Base-by-base conservation (phyloP, 2,888 invertebrate species). In the Melanostoma mellinum region DNA sequence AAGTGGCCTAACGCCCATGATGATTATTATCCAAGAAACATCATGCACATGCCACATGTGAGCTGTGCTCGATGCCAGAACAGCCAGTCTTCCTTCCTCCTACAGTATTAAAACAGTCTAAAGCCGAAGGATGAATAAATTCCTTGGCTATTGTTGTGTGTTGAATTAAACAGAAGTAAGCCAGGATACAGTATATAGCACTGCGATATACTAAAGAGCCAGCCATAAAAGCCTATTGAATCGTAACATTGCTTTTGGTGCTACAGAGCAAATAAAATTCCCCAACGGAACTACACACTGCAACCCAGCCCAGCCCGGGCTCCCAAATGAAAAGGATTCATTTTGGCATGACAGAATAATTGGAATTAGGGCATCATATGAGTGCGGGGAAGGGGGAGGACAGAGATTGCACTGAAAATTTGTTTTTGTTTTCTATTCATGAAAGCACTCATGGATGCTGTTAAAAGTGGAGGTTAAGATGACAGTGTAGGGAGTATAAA, bases 301-400 rank as follows among this genome's bases (percentile, higher is more conserved):
- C 42, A 53, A 20, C 33, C 6, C 2, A 44, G 3, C 20, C 20
- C 60, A 36, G 4, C 46, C 61, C 48, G 52, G 63, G 55, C 55
- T 36, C 42, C 35, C 32, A 50, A 63, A 73, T 77, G 78, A 74
- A 78, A 74, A 67, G 84, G 78, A 84, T 74, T 84, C 78, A 78
- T 71, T 84, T 78, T 78, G 78, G 84, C 78, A 84, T 84, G 74
- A 71, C 71, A 74, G 74, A 78, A 84, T 84, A 84, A 84, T 78
- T 84, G 84, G 78, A 84, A 78, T 84, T 78, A 84, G 82, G 82
- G 46, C 84, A 78, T 74, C 78, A 55, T 53, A 75, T 60, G 63
- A 73, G 67, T 10, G 55, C 33, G 58, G n/a, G 6, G 40, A 42
- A 10, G 3, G 4, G 9, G 9, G 44, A 6, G 6, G 44, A 10